phyloP scores from a whole-genome alignment of 2,797 vertebrate genomes.

The Pipistrellus kuhlii region DNA sequence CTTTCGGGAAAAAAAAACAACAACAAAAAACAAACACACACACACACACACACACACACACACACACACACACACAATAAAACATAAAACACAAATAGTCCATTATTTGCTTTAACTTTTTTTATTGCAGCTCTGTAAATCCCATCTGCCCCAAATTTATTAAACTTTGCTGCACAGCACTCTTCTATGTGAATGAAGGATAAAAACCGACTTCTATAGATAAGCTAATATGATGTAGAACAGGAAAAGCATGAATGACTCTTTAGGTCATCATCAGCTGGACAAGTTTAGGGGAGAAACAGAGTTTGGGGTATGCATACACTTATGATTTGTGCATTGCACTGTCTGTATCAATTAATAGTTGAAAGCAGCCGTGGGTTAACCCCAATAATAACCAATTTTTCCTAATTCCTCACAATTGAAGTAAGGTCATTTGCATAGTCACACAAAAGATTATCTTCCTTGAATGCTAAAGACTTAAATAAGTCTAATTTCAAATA shows the following conservation, averaged over 20 bases:
- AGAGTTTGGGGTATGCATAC: background rate
- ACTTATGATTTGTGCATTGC: background rate
- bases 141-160: background rate
- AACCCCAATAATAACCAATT: background rate
- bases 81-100: background rate
- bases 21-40: no score
- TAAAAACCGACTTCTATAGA: background rate
- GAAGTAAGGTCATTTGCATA: background rate
- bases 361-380: background rate
- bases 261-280: slow-evolving; percentile 8
- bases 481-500: slow-evolving; percentile 39
- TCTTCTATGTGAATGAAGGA: background rate
- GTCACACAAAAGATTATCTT: background rate
- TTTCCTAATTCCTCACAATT: slow-evolving; percentile 50
- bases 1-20: background rate
- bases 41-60: no score
- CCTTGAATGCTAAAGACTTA: background rate
- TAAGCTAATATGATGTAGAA: background rate
- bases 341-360: background rate
- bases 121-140: background rate
- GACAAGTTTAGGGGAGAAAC: background rate
- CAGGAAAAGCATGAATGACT: background rate
- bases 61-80: no score
- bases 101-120: slow-evolving; percentile 42
- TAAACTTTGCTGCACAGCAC: background rate